A percentile compares a stretch with the other conserved stretches of the same genome.
These are phyloP conservation scores for Eclectus roratus DNA, from an alignment of 2,113 vertebrate genomes.

Conservation along the genomic window DNA sequence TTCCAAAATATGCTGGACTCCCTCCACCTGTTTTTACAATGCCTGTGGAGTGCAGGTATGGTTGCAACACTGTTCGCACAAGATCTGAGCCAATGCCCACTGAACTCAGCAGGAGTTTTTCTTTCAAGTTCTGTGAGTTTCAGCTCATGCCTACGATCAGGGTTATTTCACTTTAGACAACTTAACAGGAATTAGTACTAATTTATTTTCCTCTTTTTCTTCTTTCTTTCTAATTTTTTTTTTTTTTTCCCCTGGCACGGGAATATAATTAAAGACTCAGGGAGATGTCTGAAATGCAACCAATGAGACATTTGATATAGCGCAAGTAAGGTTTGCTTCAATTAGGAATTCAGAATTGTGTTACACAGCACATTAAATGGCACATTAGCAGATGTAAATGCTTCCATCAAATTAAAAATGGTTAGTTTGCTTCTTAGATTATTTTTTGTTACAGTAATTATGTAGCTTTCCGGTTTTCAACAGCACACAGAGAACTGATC, in stretches of 20 bases:
- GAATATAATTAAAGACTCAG: background rate
- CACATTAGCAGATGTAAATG: conserved; percentile 41
- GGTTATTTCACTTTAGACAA: background rate
- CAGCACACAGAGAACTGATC: background rate
- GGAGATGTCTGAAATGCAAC: background rate
- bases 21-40: background rate
- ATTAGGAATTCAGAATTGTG: conserved; percentile 30
- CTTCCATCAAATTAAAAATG: background rate
- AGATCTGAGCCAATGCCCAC: background rate
- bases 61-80: background rate
- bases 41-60: background rate
- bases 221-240: background rate
- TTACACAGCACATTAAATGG: conserved; percentile 45
- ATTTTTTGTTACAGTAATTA: background rate
- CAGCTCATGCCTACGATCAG: background rate
- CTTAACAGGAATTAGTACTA: background rate
- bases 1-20: background rate
- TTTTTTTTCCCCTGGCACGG: background rate
- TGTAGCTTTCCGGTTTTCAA: background rate
- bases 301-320: background rate
- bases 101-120: background rate
- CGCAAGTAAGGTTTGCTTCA: background rate
- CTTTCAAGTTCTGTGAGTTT: background rate
- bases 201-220: background rate
- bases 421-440: background rate